Conservation (phyloP, 2,888 invertebrate genomes). For the Mycogona germanica region DNA sequence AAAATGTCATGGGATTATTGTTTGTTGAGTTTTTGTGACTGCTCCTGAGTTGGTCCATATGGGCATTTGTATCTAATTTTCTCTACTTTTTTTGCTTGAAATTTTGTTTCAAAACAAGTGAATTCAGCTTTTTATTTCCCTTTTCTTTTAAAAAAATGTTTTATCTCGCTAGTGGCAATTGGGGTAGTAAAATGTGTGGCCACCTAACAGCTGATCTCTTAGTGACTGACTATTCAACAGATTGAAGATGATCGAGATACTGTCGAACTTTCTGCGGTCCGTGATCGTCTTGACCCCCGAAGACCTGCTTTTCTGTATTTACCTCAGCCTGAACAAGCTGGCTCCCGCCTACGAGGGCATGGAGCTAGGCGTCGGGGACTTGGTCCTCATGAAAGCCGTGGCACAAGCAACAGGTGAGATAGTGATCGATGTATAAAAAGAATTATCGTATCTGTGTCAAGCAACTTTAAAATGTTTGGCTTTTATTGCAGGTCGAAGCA, state of each 20-base stretch:
- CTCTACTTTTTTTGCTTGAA: neutral
- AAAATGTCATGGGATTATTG: neutral
- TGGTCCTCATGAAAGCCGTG: slow-evolving; percentile 85
- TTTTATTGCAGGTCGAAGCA: slow-evolving; percentile 68
- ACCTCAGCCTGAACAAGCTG: slow-evolving; percentile 88
- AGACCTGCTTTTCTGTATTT: slow-evolving; percentile 82
- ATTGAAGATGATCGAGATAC: slow-evolving; percentile 78
- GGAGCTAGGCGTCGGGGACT: slow-evolving; percentile 90
- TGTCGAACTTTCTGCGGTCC: slow-evolving; percentile 84
- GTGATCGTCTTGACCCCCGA: slow-evolving; percentile 75
- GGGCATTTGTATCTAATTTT: neutral
- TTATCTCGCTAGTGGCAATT: slow-evolving; percentile 1
- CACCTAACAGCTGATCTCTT: slow-evolving; percentile 34
- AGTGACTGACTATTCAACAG: no score
- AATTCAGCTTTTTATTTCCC: neutral
- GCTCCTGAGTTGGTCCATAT: neutral
- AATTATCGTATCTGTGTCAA: no score
- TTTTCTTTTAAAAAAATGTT: neutral
- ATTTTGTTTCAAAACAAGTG: no score
- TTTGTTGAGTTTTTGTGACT: no score
- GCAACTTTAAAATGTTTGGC: no score
- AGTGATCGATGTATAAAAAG: no score
- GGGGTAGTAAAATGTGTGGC: no score
- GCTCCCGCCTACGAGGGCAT: slow-evolving; percentile 90
- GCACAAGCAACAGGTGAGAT: slow-evolving; percentile 77